Evolutionary conservation across 2,797 vertebrate species (phyloP), one percentile per base, ranked within the genome.

Genomic region (Pelodytes ibericus): DNA sequence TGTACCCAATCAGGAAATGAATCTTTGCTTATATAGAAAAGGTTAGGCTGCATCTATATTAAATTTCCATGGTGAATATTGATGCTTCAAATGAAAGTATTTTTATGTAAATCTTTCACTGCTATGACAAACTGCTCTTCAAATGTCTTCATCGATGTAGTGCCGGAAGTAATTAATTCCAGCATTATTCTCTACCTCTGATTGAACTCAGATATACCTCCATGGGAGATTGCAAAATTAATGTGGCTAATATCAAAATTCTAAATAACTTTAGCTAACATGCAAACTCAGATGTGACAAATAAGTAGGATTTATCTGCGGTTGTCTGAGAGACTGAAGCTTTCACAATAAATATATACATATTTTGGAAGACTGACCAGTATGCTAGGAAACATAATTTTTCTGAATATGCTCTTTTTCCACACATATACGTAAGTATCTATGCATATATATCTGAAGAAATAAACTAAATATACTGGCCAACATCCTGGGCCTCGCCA

Each of bases 31-130:
- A 56, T 72, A 60, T 51, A 69, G 24, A 36, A 79, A 70, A 79
- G 71, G 77, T 74, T 73, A 79, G 44, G 44, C 64, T 71, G 29
- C 31, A 30, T 78, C 70, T 72, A 67, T 73, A 79, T 79, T 74
- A 72, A 25, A 68, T 79, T 67, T 73, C 70, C 25, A 67, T 53
- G 20, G 31, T 78, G 70, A 56, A 72, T 72, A 78, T 72, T 78
- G 69, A 62, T 70, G 66, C 51, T 51, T 58, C 61, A 49, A 56
- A 44, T 65, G 18, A 70, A 68, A 61, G 49, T 61, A 24, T 56
- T 29, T 41, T 56, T 24, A 71, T 65, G 60, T 64, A 47, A 33
- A 47, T 58, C 59, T 44, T n/a, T 18, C 15, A 29, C 26, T 15
- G 25, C 25, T 44, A 15, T 36, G 25, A 25, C 33, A 24, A 29